Conservation (phyloP, 2,113 vertebrate genomes). For the Epinephelus moara region DNA sequence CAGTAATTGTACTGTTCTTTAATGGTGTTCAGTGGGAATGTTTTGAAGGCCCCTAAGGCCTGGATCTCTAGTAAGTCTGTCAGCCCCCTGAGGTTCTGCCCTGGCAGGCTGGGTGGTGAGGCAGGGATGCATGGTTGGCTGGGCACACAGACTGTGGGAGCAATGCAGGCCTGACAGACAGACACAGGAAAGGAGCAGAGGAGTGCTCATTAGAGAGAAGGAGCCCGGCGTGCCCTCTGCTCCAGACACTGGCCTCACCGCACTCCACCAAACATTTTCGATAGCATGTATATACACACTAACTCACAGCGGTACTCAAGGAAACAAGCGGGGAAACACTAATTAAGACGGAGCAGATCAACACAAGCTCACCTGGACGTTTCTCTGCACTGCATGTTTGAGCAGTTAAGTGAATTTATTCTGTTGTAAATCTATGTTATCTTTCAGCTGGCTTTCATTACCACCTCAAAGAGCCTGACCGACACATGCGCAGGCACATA, state of each 20-base stretch:
- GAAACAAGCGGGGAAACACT: slow-evolving; percentile 41
- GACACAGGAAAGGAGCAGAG: slow-evolving; percentile 55
- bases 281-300: slow-evolving; percentile 36
- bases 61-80: slow-evolving; percentile 71
- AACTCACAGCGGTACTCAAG: slow-evolving; percentile 1
- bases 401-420: slow-evolving; percentile 18
- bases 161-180: slow-evolving; percentile 68
- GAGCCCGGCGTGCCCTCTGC: slow-evolving; percentile 63
- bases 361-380: slow-evolving; percentile 42
- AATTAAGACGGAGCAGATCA: slow-evolving; percentile 52
- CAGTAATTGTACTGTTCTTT: slow-evolving; percentile 60
- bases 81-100: slow-evolving; percentile 60
- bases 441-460: slow-evolving; percentile 9
- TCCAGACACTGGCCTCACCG: slow-evolving; percentile 67
- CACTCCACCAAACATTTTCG: slow-evolving; percentile 60
- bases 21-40: slow-evolving; percentile 60
- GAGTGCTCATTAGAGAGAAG: slow-evolving; percentile 72
- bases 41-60: slow-evolving; percentile 72
- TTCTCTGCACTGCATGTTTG: slow-evolving; percentile 17
- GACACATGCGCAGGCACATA: neutral
- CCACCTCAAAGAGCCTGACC: neutral
- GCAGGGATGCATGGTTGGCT: slow-evolving; percentile 70
- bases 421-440: slow-evolving; percentile 13
- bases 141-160: slow-evolving; percentile 58
- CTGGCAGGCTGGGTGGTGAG: slow-evolving; percentile 67